Conservation (phyloP, 2,888 invertebrate genomes). For the Cheilosia vulpina region DNA sequence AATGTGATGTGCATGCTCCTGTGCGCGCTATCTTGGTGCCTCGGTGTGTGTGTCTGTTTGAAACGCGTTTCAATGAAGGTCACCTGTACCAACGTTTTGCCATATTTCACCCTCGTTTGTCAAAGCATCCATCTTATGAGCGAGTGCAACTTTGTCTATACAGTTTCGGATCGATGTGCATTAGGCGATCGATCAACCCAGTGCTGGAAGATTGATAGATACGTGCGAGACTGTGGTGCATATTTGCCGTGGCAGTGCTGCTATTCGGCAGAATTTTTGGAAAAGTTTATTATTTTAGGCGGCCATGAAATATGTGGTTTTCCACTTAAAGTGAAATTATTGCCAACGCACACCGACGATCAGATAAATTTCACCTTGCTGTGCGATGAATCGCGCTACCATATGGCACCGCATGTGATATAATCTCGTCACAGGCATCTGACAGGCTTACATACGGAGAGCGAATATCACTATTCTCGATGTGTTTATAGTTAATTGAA, state of each 20-base stretch:
- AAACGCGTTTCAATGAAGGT: constrained; percentile 73
- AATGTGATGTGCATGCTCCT: constrained; percentile 14
- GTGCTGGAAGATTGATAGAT: constrained; percentile 62
- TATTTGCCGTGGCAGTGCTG: constrained; percentile 21
- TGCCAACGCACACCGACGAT: constrained; percentile 21
- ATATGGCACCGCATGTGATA: constrained; percentile 71
- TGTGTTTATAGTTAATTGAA: constrained; percentile 69
- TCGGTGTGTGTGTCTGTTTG: constrained; percentile 27
- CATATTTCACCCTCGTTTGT: constrained; percentile 67
- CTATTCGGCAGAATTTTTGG: not conserved
- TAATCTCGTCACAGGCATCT: constrained; percentile 69
- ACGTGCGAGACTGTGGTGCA: constrained; percentile 9
- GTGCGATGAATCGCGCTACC: constrained; percentile 49
- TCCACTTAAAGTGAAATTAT: constrained; percentile 50
- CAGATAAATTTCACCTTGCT: constrained; percentile 65
- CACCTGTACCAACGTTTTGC: constrained; percentile 55
- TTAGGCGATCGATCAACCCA: constrained; percentile 55
- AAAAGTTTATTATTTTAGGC: not conserved
- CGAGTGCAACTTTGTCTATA: constrained; percentile 29
- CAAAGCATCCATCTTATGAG: constrained; percentile 53
- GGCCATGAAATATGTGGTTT: not conserved
- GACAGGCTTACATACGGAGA: constrained; percentile 44
- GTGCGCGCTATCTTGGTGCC: constrained; percentile 29
- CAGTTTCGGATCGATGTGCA: constrained; percentile 38
- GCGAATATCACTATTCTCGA: constrained; percentile 62